Evolutionary conservation across 2,888 invertebrate species (phyloP), one percentile per base, ranked within the genome.

Genomic region (Cephus nigrinus): DNA sequence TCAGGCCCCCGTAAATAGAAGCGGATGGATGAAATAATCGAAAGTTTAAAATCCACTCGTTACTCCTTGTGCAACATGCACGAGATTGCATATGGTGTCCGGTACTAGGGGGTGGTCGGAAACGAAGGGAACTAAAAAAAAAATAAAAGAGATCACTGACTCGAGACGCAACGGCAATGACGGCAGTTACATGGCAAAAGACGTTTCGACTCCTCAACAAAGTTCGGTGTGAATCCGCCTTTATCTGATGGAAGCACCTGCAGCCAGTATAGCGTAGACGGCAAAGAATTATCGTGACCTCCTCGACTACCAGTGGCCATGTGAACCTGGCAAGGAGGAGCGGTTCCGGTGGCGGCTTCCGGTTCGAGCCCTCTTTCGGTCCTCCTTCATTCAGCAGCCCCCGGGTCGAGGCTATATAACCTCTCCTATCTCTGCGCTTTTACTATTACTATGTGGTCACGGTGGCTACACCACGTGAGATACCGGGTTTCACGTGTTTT

Each of bases 401-500:
- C 69, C 76, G 69, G 69, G 75, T 74, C 71, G 40, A 80, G 77
- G 79, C 77, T 85, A 82, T 79, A 77, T 80, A 79, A 75, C 76
- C 81, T 82, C 82, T 83, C 81, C 82, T 79, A 85, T 85, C 82
- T 86, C 85, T 75, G 76, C 73, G 69, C 82, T 82, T 80, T 80
- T 81, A 80, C 86, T 86, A 88, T 87, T 84, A 85, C 86, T 86
- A 86, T 85, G 88, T 86, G 88, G 90, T 91, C 90, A 91, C 90
- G 91, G 87, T 90, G 80, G 81, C 82, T 90, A 89, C 88, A 80
- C 88, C 91, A 91, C 91, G 90, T 91, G 90, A 86, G 90, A 90
- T 80, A 85, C 82, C 81, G 84, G 23, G 73, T 73, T 85, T 85
- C 85, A 84, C 84, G 85, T 82, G 81, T 79, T 82, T 84, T 84